Base-by-base conservation (phyloP, 1,140 invertebrate species). In the Littorina saxatilis region DNA sequence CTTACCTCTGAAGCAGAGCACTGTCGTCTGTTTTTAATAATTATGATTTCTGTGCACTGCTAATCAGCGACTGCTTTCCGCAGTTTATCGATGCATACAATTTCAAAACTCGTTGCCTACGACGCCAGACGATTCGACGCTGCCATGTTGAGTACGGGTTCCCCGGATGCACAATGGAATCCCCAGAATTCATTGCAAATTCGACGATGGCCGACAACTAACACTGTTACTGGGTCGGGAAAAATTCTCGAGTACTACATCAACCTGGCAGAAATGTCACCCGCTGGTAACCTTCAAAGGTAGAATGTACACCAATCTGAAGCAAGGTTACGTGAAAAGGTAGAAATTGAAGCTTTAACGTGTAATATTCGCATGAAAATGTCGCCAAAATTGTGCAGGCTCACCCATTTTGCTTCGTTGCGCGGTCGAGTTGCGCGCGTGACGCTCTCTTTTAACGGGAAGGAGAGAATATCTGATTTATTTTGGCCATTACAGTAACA, bases 311-410 rank as follows among this genome's bases (percentile, higher is more conserved):
- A 68, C 66, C 35, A 68, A 68, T 68, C 2, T 35, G 39, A 39
- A 2, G 27, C 72, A 50, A 2, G 4, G 47, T 5, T 52, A 1
- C 1, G 7, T 50, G 9, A 74, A 47, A 74, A n/a, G 2, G n/a
- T 23, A 32, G 27, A 50, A 7, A 39, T 23, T 68, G 15, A 37
- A 39, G 13, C 2, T 74, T 50, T 29, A 74, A 7, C 27, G n/a
- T 74, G 27, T 23, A 74, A 43, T 50, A 50, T 39, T 37, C 27
- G 40, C 72, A 29, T 74, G 43, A 13, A n/a, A 52, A 37, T 74
- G 72, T 47, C 39, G 72, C 50, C 47, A 50, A 39, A 58, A 78
- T 78, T 78, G 76, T 78, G 76, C 76, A 78, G 39, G 76, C 76
- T 78, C 76, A 78, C 76, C 76, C 76, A 63, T 78, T 78, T 39